Percentiles rank a stretch among this genome's conserved stretches.
These are phyloP conservation scores for Empidonax traillii DNA, from an alignment of 2,113 vertebrate species.

Conservation along the genomic window DNA sequence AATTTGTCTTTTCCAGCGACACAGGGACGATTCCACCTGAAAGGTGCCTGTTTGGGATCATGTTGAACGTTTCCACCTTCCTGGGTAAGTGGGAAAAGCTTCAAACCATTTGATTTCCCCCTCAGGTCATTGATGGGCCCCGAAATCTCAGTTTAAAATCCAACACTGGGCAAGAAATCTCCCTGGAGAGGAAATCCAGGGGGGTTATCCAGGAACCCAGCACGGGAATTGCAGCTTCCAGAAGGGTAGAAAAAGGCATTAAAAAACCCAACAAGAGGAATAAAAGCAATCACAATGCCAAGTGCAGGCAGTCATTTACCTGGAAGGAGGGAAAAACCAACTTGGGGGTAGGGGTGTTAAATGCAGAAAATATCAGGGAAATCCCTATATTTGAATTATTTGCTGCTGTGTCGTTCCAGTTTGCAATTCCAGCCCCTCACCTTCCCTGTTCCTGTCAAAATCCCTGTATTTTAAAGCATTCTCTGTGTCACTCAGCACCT, in stretches of 20 bases:
- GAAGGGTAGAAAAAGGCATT: not conserved
- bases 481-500: not conserved
- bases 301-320: not conserved
- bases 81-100: constrained; percentile 80
- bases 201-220: not conserved
- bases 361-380: not conserved
- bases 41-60: constrained; percentile 92
- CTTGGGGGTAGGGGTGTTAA: no score
- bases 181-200: not conserved
- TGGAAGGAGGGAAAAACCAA: not conserved
- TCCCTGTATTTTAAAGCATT: not conserved
- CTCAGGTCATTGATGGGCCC: not conserved
- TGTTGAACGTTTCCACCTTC: constrained; percentile 87
- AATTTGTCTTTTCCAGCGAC: constrained; percentile 80
- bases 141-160: not conserved
- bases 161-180: not conserved
- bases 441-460: not conserved
- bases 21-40: constrained; percentile 88
- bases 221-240: not conserved
- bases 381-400: not conserved
- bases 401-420: not conserved
- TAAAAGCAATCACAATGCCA: not conserved
- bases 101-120: not conserved
- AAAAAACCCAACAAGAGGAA: not conserved
- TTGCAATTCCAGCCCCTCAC: not conserved